phyloP scores from a whole-genome alignment of 2,888 invertebrate genomes.

The Acanthosepion lycidas region DNA sequence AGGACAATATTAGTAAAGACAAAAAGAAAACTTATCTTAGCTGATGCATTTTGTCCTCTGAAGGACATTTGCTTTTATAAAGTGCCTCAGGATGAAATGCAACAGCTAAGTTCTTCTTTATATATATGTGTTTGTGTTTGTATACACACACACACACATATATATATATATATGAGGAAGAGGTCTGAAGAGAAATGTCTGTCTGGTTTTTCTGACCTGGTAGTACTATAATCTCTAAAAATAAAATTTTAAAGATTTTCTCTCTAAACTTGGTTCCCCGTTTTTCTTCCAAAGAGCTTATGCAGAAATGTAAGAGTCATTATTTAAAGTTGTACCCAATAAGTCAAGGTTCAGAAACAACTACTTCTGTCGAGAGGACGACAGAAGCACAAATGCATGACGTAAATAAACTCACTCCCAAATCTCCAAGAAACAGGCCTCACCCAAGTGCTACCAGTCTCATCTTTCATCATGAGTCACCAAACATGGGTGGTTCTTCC shows the following conservation, averaged over 20 bases:
- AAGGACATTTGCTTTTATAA: too few species aligned
- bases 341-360: background rate
- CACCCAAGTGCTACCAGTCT: background rate
- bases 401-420: conserved; percentile 35
- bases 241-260: too few species aligned
- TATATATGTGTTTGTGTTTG: background rate
- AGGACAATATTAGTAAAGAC: too few species aligned
- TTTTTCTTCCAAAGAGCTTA: background rate
- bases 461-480: background rate
- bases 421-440: background rate
- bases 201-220: background rate
- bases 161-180: background rate
- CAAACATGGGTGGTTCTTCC: background rate
- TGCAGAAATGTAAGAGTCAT: background rate
- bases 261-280: background rate
- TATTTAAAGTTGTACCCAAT: background rate
- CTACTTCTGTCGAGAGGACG: background rate
- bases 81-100: too few species aligned
- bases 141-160: too few species aligned
- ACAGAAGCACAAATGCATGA: background rate
- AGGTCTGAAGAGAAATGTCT: background rate
- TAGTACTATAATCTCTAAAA: background rate
- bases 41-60: too few species aligned
- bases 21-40: too few species aligned
- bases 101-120: background rate